These are phyloP conservation scores for Antheraea yamamai DNA, from an alignment of 2,888 invertebrate species.

Conservation along the genomic window DNA sequence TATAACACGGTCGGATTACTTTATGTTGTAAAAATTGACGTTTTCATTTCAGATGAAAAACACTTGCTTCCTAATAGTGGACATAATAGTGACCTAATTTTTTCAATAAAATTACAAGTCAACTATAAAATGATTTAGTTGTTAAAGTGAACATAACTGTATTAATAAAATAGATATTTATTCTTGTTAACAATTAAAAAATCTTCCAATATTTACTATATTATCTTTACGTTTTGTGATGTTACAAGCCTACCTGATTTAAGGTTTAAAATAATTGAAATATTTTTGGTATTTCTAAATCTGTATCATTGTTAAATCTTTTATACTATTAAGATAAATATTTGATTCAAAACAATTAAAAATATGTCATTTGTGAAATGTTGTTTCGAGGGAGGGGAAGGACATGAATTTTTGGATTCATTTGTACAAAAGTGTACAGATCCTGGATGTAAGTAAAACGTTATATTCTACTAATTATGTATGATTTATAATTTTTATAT, in stretches of 20 bases:
- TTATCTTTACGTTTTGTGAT: neutral
- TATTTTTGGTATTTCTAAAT: constrained; percentile 14
- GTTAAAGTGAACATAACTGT: constrained; percentile 21
- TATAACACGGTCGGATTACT: constrained; percentile 38
- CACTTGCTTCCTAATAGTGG: constrained; percentile 56
- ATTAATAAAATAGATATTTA: constrained; percentile 14
- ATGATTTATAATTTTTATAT: neutral
- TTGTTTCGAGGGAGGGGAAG: constrained; percentile 89
- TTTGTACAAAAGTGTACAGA: constrained; percentile 91
- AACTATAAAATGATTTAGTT: constrained; percentile 34
- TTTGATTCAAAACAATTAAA: constrained; percentile 27
- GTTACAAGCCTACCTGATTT: constrained; percentile 27
- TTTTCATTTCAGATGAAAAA: constrained; percentile 45
- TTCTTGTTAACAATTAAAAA: constrained; percentile 9
- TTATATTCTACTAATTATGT: neutral
- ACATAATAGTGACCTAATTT: constrained; percentile 49
- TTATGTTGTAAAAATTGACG: constrained; percentile 54
- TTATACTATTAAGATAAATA: constrained; percentile 19
- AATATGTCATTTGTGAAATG: constrained; percentile 88
- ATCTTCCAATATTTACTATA: neutral
- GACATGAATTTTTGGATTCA: constrained; percentile 88
- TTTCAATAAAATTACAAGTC: constrained; percentile 34
- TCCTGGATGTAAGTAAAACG: constrained; percentile 88
- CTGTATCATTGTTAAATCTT: constrained; percentile 13
- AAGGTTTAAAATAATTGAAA: constrained; percentile 23